These are phyloP conservation scores for Chelonus formosanus DNA, from an alignment of 2,888 invertebrate genomes.

Conservation along the genomic window DNA sequence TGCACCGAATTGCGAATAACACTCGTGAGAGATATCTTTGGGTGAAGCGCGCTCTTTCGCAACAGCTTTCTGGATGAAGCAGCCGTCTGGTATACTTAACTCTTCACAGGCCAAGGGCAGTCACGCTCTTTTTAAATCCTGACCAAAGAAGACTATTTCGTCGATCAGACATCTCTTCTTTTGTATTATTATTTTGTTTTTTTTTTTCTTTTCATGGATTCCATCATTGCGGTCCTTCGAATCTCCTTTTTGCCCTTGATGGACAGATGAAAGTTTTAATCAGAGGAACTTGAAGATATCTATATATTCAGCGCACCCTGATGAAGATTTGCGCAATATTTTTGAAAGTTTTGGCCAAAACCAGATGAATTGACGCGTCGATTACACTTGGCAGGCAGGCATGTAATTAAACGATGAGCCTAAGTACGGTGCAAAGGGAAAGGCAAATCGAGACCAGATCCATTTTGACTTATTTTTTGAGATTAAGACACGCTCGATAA, in stretches of 20 bases:
- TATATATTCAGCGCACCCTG: background rate
- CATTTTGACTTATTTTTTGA: constrained; percentile 4
- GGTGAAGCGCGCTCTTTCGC: constrained; percentile 31
- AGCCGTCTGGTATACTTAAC: constrained; percentile 22
- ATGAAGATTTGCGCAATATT: constrained; percentile 26
- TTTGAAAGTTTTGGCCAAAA: constrained; percentile 23
- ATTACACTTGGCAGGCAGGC: constrained; percentile 20
- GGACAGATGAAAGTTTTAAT: constrained; percentile 36
- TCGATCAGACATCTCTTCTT: constrained; percentile 7
- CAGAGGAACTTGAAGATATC: constrained; percentile 4
- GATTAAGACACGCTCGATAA: constrained; percentile 21
- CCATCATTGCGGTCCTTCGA: constrained; percentile 14
- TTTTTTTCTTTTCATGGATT: constrained; percentile 13
- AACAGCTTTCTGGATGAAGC: constrained; percentile 15
- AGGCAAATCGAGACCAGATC: constrained; percentile 10
- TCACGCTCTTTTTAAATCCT: constrained; percentile 34
- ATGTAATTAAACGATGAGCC: constrained; percentile 34
- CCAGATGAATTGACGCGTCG: constrained; percentile 29
- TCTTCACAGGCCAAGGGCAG: constrained; percentile 42
- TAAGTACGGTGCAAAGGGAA: constrained; percentile 24
- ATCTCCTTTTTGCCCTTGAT: constrained; percentile 25
- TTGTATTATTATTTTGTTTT: constrained; percentile 19
- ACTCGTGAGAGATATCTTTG: constrained; percentile 22
- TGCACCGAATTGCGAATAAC: constrained; percentile 40
- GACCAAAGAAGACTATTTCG: constrained; percentile 19